phyloP scores from a whole-genome alignment of 1,140 invertebrate species.

The Monomorium pharaonis region DNA sequence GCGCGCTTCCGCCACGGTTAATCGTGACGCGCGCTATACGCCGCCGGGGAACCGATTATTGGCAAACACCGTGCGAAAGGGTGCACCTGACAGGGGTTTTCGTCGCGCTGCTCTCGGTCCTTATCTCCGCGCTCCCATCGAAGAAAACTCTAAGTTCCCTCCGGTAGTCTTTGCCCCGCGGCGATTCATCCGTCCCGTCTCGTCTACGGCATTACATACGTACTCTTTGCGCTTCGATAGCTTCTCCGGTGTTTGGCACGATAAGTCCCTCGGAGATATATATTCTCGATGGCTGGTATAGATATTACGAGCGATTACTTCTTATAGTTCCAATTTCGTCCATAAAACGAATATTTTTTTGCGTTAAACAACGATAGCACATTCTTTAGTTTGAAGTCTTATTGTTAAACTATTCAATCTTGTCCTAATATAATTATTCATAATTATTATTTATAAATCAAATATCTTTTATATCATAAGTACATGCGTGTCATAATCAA shows the following conservation, averaged over 20 bases:
- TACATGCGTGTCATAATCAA: neutral
- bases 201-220: slow-evolving; percentile 30
- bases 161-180: slow-evolving; percentile 26
- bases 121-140: slow-evolving; percentile 13
- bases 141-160: slow-evolving; percentile 52
- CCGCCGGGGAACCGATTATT: slow-evolving; percentile 77
- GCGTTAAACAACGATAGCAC: neutral
- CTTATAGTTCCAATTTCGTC: neutral
- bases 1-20: slow-evolving; percentile 44
- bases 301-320: slow-evolving; percentile 36
- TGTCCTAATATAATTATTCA: neutral
- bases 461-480: too few relatives aligned
- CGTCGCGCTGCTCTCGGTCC: slow-evolving; percentile 65
- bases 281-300: neutral
- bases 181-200: slow-evolving; percentile 26
- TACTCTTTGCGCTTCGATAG: slow-evolving; percentile 41
- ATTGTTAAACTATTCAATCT: neutral
- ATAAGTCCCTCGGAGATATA: slow-evolving; percentile 13
- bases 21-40: slow-evolving; percentile 50
- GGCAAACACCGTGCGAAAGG: slow-evolving; percentile 80
- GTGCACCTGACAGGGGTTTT: slow-evolving; percentile 80
- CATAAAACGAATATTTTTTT: neutral
- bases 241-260: slow-evolving; percentile 30
- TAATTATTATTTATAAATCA: neutral
- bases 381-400: neutral